phyloP scores from a whole-genome alignment of 2,888 invertebrate species.

The Nymphalis polychloros region DNA sequence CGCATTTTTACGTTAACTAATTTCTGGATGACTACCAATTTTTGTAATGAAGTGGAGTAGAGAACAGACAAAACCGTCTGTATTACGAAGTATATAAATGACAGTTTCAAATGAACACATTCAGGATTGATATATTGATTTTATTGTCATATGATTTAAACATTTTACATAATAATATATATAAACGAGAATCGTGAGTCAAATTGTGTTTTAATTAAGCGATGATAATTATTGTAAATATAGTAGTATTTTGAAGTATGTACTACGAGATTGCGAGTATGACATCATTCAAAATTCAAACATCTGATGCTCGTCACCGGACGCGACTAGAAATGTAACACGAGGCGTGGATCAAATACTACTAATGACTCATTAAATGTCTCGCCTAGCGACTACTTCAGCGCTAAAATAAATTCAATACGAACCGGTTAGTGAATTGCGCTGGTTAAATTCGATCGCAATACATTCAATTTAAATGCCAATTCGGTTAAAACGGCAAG shows the following conservation, averaged over 20 bases:
- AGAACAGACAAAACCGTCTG: too few species aligned
- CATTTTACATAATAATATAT: too few species aligned
- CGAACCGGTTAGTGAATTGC: conserved; percentile 70
- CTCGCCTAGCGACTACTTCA: conserved; percentile 49
- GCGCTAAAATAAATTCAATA: conserved; percentile 63
- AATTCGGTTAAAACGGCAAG: conserved; percentile 68
- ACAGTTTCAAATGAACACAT: too few species aligned
- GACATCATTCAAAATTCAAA: conserved; percentile 21
- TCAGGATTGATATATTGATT: too few species aligned
- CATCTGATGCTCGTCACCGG: conserved; percentile 23
- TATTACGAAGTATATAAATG: too few species aligned
- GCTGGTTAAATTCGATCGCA: conserved; percentile 57
- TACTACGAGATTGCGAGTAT: conserved; percentile 5
- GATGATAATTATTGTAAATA: not conserved
- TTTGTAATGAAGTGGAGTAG: too few species aligned
- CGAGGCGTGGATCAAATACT: conserved; percentile 41
- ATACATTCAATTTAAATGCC: conserved; percentile 72
- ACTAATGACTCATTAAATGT: conserved; percentile 58
- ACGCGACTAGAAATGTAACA: conserved; percentile 22
- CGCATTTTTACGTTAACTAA: conserved; percentile 20
- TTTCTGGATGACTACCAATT: conserved; percentile 3
- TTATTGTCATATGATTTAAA: too few species aligned
- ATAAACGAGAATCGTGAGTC: not conserved
- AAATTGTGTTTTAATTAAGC: not conserved
- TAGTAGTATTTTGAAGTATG: not conserved